phyloP scores from a whole-genome alignment of 2,797 vertebrate species.

The Otolemur crassicaudatus region DNA sequence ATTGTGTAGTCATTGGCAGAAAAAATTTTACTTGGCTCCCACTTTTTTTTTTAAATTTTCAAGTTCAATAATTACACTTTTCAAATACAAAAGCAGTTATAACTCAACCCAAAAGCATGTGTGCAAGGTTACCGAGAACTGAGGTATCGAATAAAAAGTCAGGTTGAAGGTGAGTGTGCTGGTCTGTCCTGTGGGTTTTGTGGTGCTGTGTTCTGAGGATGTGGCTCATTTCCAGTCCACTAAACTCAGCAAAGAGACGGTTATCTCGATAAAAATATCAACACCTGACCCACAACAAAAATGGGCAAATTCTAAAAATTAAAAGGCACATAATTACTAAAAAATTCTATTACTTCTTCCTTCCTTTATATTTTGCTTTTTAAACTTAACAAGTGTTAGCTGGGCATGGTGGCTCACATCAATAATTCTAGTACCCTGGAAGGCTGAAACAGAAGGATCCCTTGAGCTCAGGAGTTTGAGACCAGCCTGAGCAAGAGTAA shows the following conservation, averaged over 20 bases:
- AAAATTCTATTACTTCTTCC: conserved; percentile 64
- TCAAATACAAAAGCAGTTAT: conserved; percentile 85
- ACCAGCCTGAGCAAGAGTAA: too few species aligned
- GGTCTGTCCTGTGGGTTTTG: neutral
- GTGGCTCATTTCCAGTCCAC: conserved; percentile 59
- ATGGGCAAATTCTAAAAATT: conserved; percentile 79
- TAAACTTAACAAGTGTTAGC: neutral
- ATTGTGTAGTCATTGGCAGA: neutral
- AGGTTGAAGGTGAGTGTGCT: conserved; percentile 66
- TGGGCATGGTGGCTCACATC: too few species aligned
- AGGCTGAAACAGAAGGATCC: too few species aligned
- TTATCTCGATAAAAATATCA: conserved; percentile 80
- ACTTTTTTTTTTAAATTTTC: conserved; percentile 61
- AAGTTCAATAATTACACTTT: conserved; percentile 86
- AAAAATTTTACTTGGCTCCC: neutral
- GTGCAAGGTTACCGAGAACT: conserved; percentile 86
- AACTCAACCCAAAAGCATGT: conserved; percentile 88
- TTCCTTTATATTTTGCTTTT: conserved; percentile 66
- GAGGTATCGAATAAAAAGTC: conserved; percentile 88
- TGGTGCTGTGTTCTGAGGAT: conserved; percentile 55
- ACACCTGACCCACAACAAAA: conserved; percentile 83
- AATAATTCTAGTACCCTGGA: too few species aligned
- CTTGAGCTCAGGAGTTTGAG: too few species aligned
- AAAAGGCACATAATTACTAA: conserved; percentile 73
- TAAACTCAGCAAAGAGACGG: conserved; percentile 75